Conservation (phyloP, 2,888 invertebrate species). For the Acanthosepion pharaonis region DNA sequence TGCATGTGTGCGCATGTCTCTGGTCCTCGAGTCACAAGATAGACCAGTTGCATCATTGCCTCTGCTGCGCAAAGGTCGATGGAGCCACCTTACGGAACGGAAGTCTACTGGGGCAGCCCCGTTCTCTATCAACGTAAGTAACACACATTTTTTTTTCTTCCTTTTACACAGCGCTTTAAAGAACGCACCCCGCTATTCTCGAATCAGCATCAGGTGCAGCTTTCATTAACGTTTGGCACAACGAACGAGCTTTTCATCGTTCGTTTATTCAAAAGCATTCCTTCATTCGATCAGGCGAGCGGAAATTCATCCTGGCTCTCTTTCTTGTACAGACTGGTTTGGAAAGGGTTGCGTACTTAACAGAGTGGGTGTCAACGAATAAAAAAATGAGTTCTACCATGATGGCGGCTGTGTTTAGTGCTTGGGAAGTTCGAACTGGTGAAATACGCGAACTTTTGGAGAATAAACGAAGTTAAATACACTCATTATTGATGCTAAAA, state of each 20-base stretch:
- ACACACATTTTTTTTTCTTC: neutral
- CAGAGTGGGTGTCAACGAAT: too few relatives aligned
- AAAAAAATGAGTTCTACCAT: too few relatives aligned
- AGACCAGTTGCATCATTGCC: neutral
- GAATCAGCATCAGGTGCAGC: neutral
- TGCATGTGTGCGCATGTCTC: neutral
- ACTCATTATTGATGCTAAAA: too few relatives aligned
- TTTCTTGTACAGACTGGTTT: too few relatives aligned
- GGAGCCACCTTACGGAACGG: neutral
- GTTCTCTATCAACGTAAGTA: neutral
- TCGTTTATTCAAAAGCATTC: neutral
- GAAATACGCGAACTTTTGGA: too few relatives aligned
- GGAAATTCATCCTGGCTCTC: too few relatives aligned
- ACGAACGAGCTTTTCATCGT: neutral
- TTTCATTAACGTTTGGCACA: neutral
- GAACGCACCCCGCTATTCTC: neutral
- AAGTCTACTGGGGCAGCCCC: constrained; percentile 33
- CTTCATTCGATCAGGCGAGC: too few relatives aligned
- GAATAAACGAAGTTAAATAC: too few relatives aligned
- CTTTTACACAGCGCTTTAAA: neutral
- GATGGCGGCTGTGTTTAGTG: too few relatives aligned
- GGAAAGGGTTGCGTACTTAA: too few relatives aligned
- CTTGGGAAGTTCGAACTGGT: too few relatives aligned
- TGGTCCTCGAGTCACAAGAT: neutral
- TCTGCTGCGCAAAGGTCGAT: constrained; percentile 9